These are phyloP conservation scores for Sebastes reedi DNA, from an alignment of 2,797 vertebrate genomes.

Conservation along the genomic window DNA sequence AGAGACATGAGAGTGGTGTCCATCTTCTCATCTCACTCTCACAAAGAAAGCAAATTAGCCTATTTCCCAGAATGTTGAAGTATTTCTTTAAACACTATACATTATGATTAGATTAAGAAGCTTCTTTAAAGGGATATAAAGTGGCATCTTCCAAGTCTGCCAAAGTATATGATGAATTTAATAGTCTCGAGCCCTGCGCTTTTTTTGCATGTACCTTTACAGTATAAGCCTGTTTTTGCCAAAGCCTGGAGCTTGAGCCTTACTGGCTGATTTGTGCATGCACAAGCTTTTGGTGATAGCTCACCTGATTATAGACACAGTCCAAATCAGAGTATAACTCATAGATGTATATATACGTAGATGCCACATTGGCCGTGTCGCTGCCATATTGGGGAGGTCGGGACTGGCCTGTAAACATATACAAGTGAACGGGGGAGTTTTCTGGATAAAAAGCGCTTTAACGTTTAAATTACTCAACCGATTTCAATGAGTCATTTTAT, in stretches of 20 bases:
- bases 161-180: conserved; percentile 35
- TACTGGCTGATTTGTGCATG: conserved; percentile 71
- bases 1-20: not conserved
- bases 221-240: conserved; percentile 67
- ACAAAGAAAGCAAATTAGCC: not conserved
- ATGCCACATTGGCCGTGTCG: too few relatives aligned
- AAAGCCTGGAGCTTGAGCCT: conserved; percentile 66
- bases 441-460: not conserved
- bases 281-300: conserved; percentile 61
- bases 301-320: conserved; percentile 52
- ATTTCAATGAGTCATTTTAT: too few relatives aligned
- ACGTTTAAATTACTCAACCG: too few relatives aligned
- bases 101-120: conserved; percentile 52
- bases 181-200: conserved; percentile 36
- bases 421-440: not conserved
- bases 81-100: conserved; percentile 22
- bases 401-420: not conserved
- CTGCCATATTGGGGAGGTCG: too few relatives aligned
- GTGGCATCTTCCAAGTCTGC: conserved; percentile 41
- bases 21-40: conserved; percentile 3
- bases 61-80: conserved; percentile 16
- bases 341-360: not conserved
- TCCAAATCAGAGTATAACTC: conserved; percentile 48
- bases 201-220: conserved; percentile 74
- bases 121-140: conserved; percentile 45